phyloP scores from a whole-genome alignment of 2,888 invertebrate genomes.

The Saturnia pavonia region DNA sequence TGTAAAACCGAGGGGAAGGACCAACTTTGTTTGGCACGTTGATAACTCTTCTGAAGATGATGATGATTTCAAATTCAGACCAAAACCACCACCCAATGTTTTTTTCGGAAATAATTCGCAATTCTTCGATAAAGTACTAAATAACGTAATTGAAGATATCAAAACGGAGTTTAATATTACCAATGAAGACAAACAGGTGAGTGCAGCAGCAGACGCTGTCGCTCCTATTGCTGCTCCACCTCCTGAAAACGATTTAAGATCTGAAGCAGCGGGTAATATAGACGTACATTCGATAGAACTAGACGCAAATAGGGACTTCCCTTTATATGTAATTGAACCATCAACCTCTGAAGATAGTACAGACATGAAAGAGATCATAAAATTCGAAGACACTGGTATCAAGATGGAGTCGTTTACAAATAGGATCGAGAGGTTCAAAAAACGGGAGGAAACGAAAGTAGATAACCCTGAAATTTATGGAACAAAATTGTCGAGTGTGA shows the following conservation, averaged over 20 bases:
- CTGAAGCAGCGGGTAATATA: constrained; percentile 61
- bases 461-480: constrained; percentile 28
- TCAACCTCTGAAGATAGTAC: constrained; percentile 67
- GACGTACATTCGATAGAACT: constrained; percentile 73
- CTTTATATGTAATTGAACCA: constrained; percentile 66
- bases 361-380: constrained; percentile 47
- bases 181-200: constrained; percentile 52
- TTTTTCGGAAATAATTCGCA: constrained; percentile 53
- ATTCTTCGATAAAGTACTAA: constrained; percentile 56
- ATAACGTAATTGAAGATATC: constrained; percentile 64
- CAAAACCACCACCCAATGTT: constrained; percentile 40
- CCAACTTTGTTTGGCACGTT: background rate
- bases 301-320: constrained; percentile 72
- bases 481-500: constrained; percentile 34
- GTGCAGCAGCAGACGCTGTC: constrained; percentile 56
- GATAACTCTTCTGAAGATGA: constrained; percentile 35
- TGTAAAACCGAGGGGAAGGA: constrained; percentile 47
- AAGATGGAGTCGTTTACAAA: constrained; percentile 65
- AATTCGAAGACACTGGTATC: constrained; percentile 46
- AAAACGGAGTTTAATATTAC: constrained; percentile 60
- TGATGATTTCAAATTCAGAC: constrained; percentile 47
- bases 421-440: constrained; percentile 66
- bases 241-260: constrained; percentile 60
- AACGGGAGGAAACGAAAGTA: constrained; percentile 48
- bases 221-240: constrained; percentile 63